phyloP scores from a whole-genome alignment of 2,888 invertebrate genomes.

The Cephonodes hylas region DNA sequence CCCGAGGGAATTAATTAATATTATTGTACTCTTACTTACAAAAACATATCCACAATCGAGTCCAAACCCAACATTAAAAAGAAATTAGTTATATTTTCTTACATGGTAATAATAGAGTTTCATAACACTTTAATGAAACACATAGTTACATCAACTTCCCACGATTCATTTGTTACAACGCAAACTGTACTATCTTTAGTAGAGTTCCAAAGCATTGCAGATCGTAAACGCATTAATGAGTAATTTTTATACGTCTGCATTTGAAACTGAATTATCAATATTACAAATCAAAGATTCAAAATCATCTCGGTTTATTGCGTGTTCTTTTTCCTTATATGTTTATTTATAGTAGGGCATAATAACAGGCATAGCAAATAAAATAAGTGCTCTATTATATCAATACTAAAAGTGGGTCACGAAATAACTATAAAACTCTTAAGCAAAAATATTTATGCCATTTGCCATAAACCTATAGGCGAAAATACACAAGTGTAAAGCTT shows the following conservation, averaged over 20 bases:
- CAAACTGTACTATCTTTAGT: background rate
- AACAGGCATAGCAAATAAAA: no score
- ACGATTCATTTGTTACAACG: background rate
- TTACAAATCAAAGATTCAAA: background rate
- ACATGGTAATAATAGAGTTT: background rate
- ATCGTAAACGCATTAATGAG: background rate
- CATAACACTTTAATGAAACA: background rate
- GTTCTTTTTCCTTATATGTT: background rate
- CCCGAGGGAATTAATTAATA: no score
- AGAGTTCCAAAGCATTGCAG: background rate
- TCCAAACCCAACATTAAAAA: no score
- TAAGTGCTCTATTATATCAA: no score
- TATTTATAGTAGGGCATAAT: no score
- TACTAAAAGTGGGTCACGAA: no score
- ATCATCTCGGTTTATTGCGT: background rate
- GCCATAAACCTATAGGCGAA: no score
- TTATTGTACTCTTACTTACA: no score
- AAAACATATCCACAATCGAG: no score
- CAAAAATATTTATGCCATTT: no score
- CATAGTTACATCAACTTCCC: background rate
- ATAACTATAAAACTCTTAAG: background rate
- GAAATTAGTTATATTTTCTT: no score
- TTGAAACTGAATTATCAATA: background rate
- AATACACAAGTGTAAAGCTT: no score
- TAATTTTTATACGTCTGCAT: conserved; percentile 2